A percentile compares a stretch with the other conserved stretches of the same genome.
These are phyloP conservation scores for Stictonetta naevosa DNA, from an alignment of 2,113 vertebrate species.

Conservation along the genomic window DNA sequence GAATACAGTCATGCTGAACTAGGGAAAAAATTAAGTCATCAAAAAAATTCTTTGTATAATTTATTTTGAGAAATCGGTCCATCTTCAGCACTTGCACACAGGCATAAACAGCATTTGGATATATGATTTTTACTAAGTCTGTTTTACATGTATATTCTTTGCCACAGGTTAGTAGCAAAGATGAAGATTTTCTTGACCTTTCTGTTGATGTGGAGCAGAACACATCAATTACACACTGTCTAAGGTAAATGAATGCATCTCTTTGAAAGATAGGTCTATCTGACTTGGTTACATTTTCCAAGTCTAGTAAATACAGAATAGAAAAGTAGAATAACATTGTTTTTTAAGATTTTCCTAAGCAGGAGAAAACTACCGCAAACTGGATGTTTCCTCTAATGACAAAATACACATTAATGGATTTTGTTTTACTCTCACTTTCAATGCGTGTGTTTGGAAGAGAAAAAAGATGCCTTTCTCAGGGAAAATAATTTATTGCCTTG, in stretches of 20 bases:
- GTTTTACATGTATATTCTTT: conserved; percentile 25
- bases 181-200: conserved; percentile 98
- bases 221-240: conserved; percentile 97
- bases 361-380: background rate
- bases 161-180: conserved; percentile 96
- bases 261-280: background rate
- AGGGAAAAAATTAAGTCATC: background rate
- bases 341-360: background rate
- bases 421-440: background rate
- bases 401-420: background rate
- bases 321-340: background rate
- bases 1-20: background rate
- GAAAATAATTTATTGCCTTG: background rate
- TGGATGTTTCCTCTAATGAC: background rate
- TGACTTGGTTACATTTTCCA: background rate
- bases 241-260: conserved; percentile 82
- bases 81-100: background rate
- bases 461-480: background rate
- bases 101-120: background rate
- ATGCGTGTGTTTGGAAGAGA: background rate
- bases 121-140: background rate
- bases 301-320: background rate
- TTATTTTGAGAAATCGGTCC: background rate
- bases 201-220: conserved; percentile 99
- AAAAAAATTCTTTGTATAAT: background rate